phyloP scores from a whole-genome alignment of 2,888 invertebrate species.

The Drosophila helvetica region DNA sequence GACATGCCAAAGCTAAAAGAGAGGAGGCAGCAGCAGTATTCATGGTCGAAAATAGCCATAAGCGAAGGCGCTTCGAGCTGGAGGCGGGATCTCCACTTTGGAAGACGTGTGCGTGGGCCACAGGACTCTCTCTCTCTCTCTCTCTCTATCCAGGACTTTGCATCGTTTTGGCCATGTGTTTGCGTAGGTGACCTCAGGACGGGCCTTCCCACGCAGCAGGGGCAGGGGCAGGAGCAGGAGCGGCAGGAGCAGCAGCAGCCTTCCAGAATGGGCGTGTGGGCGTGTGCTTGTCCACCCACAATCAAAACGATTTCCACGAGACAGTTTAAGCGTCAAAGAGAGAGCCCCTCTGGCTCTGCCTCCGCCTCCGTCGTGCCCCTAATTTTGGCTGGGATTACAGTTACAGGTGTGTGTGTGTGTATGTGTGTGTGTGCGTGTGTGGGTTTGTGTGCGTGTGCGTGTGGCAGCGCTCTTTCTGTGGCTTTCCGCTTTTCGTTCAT shows the following conservation, averaged over 20 bases:
- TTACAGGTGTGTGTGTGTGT: conserved; percentile 33
- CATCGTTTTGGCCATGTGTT: background rate
- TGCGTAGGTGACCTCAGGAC: conserved; percentile 56
- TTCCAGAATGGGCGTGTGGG: conserved; percentile 17
- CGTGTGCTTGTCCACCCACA: conserved; percentile 1
- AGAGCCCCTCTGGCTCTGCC: background rate
- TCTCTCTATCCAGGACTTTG: background rate
- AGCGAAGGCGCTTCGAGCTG: background rate
- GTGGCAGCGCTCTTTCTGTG: background rate
- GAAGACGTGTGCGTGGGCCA: conserved; percentile 25
- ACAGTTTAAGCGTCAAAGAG: conserved; percentile 62
- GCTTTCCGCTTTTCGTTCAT: conserved; percentile 28
- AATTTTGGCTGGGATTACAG: conserved; percentile 27
- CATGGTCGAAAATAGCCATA: background rate
- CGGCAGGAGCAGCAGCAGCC: background rate
- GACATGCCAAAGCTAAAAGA: conserved; percentile 14
- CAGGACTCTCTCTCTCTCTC: conserved; percentile 18
- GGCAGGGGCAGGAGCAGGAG: background rate
- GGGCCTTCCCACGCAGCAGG: conserved; percentile 49
- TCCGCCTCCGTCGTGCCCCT: conserved; percentile 13
- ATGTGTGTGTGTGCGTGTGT: conserved; percentile 15
- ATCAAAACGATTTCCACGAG: conserved; percentile 24
- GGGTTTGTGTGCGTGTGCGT: background rate
- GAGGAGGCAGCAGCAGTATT: background rate
- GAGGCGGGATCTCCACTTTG: background rate